Percentiles rank a stretch among this genome's conserved stretches.
phyloP scores from a whole-genome alignment of 1,140 invertebrate species.

The Probaryconus sp. region DNA sequence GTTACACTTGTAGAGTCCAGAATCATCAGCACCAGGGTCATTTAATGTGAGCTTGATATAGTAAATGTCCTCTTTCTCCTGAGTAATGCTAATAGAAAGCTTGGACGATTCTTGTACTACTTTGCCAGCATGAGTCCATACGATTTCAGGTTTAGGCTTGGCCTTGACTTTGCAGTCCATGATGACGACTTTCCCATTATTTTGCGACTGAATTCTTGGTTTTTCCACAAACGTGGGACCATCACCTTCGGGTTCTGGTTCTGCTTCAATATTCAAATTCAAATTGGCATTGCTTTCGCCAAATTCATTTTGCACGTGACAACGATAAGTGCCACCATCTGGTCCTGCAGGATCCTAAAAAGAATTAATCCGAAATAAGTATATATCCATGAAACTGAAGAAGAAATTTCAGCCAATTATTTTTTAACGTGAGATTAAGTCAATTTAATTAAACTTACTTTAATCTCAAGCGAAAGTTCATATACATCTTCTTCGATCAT shows the following conservation, averaged over 20 bases:
- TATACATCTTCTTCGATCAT: conserved; percentile 91
- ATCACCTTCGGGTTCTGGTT: conserved; percentile 93
- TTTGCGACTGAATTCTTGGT: conserved; percentile 95
- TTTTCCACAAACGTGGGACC: conserved; percentile 99
- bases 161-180: conserved; percentile 98
- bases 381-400: too few relatives aligned
- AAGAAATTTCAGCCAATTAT: too few relatives aligned
- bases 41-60: conserved; percentile 93
- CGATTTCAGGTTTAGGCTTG: conserved; percentile 93
- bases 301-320: conserved; percentile 96
- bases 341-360: conserved; percentile 92
- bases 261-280: conserved; percentile 98
- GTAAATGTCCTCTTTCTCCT: conserved; percentile 91
- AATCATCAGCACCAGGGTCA: conserved; percentile 96
- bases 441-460: conserved; percentile 79
- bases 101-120: conserved; percentile 88
- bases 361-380: conserved; percentile 31
- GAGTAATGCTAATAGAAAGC: conserved; percentile 84
- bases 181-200: conserved; percentile 96
- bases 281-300: conserved; percentile 99
- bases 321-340: conserved; percentile 98
- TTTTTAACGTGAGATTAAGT: too few relatives aligned
- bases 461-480: conserved; percentile 92
- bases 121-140: conserved; percentile 93
- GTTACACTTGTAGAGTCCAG: conserved; percentile 98